These are phyloP conservation scores for Pelodiscus sinensis DNA, from an alignment of 2,113 vertebrate species.

Conservation along the genomic window DNA sequence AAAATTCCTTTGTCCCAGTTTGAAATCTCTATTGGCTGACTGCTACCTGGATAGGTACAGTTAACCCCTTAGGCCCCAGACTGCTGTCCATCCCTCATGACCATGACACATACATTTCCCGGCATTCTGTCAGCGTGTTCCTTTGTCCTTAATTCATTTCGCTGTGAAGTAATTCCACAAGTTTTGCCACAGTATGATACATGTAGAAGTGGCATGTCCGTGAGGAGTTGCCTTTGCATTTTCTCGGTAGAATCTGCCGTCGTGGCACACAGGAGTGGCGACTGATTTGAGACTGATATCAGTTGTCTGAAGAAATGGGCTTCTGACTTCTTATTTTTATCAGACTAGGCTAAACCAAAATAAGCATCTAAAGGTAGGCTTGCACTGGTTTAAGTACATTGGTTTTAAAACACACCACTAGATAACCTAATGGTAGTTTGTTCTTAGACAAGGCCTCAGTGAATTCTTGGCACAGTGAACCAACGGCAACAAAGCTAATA, in stretches of 20 bases:
- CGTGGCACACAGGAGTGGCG: accelerated
- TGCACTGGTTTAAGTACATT: not conserved
- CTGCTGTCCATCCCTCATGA: too few relatives aligned
- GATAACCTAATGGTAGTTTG: not conserved
- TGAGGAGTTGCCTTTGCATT: accelerated
- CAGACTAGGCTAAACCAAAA: accelerated
- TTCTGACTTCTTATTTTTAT: not conserved
- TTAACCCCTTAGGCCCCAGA: too few relatives aligned
- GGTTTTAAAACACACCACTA: not conserved
- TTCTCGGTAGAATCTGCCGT: not conserved
- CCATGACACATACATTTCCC: too few relatives aligned
- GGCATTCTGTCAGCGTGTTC: too few relatives aligned
- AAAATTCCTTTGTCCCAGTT: too few relatives aligned
- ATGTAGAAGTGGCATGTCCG: not conserved
- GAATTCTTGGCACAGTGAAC: not conserved
- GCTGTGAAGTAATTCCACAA: not conserved
- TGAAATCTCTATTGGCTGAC: too few relatives aligned
- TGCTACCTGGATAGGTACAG: too few relatives aligned
- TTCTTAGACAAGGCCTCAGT: not conserved
- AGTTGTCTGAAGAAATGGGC: not conserved
- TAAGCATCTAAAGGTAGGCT: not conserved
- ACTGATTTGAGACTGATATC: not conserved
- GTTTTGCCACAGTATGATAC: accelerated
- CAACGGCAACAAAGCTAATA: accelerated
- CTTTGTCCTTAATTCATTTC: not conserved